Evolutionary conservation across 35 echinoderm and acorn worm species (phyloP).

Genomic region (Ophioderma brevispina): DNA sequence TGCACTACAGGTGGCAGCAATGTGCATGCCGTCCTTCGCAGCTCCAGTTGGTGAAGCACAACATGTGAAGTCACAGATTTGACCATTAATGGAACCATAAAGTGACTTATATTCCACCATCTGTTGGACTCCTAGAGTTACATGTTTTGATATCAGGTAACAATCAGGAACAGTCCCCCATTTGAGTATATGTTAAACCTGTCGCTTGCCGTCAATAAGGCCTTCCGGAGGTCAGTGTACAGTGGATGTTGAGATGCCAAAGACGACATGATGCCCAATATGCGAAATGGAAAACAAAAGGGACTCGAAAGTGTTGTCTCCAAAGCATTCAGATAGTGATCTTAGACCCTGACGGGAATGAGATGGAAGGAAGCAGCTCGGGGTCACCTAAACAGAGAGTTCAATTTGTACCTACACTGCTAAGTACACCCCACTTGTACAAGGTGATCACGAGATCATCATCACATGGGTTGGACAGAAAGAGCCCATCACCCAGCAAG

Average conservation of each 20-base stretch:
- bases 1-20: conserved; percentile 69
- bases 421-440: conserved; percentile 49
- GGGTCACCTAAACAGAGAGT: conserved; percentile 30
- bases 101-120: conserved; percentile 54
- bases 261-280: conserved; percentile 55
- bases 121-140: conserved; percentile 60
- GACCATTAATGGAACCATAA: conserved; percentile 69
- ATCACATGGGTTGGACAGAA: conserved; percentile 46
- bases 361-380: conserved; percentile 48
- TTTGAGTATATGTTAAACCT: conserved; percentile 63
- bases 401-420: conserved; percentile 70
- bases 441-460: conserved; percentile 73
- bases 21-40: conserved; percentile 39
- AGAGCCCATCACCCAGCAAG: conserved; percentile 39
- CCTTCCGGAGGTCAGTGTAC: conserved; percentile 74
- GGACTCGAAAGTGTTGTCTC: conserved; percentile 29
- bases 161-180: conserved; percentile 60
- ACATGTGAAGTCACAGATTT: conserved; percentile 61
- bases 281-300: conserved; percentile 29
- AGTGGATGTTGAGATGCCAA: conserved; percentile 72
- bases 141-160: conserved; percentile 61
- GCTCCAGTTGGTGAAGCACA: conserved; percentile 14
- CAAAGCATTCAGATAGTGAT: conserved; percentile 71
- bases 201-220: conserved; percentile 67
- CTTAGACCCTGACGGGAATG: conserved; percentile 54